phyloP scores from a whole-genome alignment of 2,888 invertebrate species.

The Lithophane leautieri region DNA sequence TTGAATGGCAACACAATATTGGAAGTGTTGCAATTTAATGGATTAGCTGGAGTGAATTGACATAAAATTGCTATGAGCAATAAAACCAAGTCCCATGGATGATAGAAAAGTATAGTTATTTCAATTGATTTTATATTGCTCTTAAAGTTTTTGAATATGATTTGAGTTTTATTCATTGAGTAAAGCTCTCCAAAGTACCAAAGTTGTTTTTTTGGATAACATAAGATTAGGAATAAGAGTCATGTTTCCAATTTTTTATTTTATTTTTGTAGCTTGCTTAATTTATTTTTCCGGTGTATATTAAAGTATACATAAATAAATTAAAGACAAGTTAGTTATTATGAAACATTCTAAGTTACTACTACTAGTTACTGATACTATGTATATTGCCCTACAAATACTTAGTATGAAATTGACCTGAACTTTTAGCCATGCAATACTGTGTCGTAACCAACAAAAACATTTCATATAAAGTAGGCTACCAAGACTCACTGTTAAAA shows the following conservation, averaged over 20 bases:
- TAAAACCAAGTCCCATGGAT: background rate
- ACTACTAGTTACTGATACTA: too few relatives aligned
- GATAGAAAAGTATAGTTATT: background rate
- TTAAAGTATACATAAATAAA: background rate
- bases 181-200: background rate
- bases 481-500: background rate
- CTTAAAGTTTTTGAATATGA: background rate
- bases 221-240: background rate
- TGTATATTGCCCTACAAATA: background rate
- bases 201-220: background rate
- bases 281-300: background rate
- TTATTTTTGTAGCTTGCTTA: too few relatives aligned
- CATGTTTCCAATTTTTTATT: background rate
- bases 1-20: background rate
- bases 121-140: background rate
- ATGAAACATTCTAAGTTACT: background rate
- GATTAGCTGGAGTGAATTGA: background rate
- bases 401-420: background rate
- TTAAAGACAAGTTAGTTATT: background rate
- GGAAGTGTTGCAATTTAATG: background rate
- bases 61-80: background rate
- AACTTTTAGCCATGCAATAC: background rate
- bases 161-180: background rate
- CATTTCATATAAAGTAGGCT: background rate
- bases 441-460: background rate